A percentile compares a stretch with the other conserved stretches of the same genome.
phyloP scores from a whole-genome alignment of 2,797 vertebrate species.

The Coreius guichenoti region DNA sequence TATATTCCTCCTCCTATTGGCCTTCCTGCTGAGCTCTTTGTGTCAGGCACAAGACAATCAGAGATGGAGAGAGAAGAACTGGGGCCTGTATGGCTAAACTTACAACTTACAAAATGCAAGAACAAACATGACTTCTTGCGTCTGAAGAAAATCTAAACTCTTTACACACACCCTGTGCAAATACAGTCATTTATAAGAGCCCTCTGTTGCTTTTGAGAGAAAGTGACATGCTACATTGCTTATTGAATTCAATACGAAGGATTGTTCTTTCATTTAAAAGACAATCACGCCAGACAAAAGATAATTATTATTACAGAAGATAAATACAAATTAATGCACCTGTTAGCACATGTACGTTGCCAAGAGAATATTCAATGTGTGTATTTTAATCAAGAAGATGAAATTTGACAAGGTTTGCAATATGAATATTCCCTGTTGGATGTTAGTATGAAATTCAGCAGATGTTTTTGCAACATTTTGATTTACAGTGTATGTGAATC shows the following conservation, averaged over 20 bases:
- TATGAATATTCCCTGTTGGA: background rate
- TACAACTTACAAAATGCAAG: background rate
- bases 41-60: background rate
- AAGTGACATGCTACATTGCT: background rate
- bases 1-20: constrained; percentile 19
- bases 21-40: constrained; percentile 2
- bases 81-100: background rate
- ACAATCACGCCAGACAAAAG: background rate
- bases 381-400: background rate
- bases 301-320: background rate
- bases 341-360: background rate
- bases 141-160: background rate
- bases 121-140: background rate
- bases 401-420: background rate
- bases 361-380: background rate
- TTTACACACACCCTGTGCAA: background rate
- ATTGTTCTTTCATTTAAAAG: constrained; percentile 1
- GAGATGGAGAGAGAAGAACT: too few species aligned
- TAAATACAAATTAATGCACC: constrained; percentile 14
- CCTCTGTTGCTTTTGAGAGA: background rate
- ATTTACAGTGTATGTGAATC: constrained; percentile 6
- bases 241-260: background rate
- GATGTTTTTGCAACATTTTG: background rate
- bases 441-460: background rate
- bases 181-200: background rate